Evolutionary conservation across 2,888 invertebrate species (phyloP), one percentile per base, ranked within the genome.

Genomic region (Lobophora halterata): DNA sequence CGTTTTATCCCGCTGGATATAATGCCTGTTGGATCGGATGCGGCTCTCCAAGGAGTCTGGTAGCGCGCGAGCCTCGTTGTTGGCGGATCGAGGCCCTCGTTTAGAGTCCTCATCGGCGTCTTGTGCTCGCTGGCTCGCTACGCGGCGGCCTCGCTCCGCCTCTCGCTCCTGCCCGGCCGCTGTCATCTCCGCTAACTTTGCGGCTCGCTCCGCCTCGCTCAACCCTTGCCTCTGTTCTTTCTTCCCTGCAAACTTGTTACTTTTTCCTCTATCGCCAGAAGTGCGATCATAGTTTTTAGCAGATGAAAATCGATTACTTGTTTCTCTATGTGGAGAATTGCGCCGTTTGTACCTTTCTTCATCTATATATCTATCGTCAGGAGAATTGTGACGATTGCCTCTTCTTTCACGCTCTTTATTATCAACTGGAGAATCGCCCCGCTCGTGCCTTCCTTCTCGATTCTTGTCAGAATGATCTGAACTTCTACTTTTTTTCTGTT

Each of bases 1-100:
- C 11, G 89, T 82, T 9, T 90, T 89, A 2, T 93, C 93, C 38
- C 97, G 89, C 72, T 98, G 97, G 51, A 97, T 95, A 61, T 95
- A 95, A 73, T 97, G 95, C 23, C 95, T 91, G 69, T 97, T 98
- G 6, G 97, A 91, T 64, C 93, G 95, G 29, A 98, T 93, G 53
- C 97, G 90, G 46, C 92, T 91, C 65, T 95, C 96, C 0, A 98
- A 92, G 5, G 93, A 93, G 35, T 91, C 91, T 10, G 89, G 89
- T 51, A 91, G 89, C 0, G 92, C 91, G 32, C 59, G 88, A 61
- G 63, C 89, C 78, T 47, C 87, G 83, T 54, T 52, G 79, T 83
- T 48, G 81, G 27, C 93, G 85, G n/a, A 94, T 88, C 46, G 93
- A 90, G 60, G 92, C 93, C 1, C 94, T 90, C 26, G 90, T 89